Percentiles rank a stretch among this genome's conserved stretches.
These are phyloP conservation scores for Galbula dea DNA, from an alignment of 2,113 vertebrate genomes.

Conservation along the genomic window DNA sequence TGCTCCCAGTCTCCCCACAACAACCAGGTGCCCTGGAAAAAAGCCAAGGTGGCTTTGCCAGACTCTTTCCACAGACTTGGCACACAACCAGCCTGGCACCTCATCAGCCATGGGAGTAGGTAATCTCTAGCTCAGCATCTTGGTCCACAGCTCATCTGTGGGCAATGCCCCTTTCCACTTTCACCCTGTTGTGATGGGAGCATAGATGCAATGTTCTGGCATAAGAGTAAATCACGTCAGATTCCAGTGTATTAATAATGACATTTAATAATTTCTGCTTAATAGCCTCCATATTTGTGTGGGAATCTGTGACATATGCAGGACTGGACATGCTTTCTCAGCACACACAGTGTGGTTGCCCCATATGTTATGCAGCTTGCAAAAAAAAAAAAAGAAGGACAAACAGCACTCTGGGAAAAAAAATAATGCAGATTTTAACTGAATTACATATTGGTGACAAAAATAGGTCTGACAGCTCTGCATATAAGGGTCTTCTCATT, in stretches of 20 bases:
- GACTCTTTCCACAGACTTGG: neutral
- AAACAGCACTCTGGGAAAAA: neutral
- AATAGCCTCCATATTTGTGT: slow-evolving; percentile 47
- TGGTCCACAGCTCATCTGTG: neutral
- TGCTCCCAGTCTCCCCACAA: neutral
- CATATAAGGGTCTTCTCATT: neutral
- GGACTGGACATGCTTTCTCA: slow-evolving; percentile 41
- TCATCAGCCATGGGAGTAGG: neutral
- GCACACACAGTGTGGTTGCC: neutral
- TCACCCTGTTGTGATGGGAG: neutral
- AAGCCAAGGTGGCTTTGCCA: neutral
- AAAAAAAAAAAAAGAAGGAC: neutral
- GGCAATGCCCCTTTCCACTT: neutral
- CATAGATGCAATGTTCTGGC: neutral
- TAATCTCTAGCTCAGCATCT: neutral
- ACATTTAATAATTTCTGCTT: slow-evolving; percentile 47
- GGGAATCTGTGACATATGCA: slow-evolving; percentile 51
- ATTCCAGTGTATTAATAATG: slow-evolving; percentile 57
- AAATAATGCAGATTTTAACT: neutral
- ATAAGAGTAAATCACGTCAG: slow-evolving; percentile 65
- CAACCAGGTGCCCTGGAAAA: neutral
- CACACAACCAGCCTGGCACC: neutral
- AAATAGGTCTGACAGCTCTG: neutral
- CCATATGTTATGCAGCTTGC: slow-evolving; percentile 36
- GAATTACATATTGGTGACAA: neutral